Conservation (phyloP, 2,797 vertebrate species). For the Peromyscus nudipes region DNA sequence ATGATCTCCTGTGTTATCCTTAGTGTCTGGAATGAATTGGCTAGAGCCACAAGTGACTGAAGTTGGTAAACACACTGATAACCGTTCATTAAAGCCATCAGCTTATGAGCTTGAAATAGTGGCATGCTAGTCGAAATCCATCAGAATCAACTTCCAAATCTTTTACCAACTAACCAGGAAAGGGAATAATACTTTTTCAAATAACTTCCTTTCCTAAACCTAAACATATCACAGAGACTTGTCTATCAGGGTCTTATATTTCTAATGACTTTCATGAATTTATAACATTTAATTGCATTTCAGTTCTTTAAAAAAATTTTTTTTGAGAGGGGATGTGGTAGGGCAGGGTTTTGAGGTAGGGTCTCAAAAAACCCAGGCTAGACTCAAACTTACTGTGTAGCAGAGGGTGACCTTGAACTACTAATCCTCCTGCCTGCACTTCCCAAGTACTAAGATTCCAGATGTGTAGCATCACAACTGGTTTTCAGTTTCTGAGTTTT, state of each 20-base stretch:
- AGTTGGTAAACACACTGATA: neutral
- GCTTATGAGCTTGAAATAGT: neutral
- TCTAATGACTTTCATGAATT: neutral
- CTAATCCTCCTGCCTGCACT: too few species aligned
- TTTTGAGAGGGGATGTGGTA: neutral
- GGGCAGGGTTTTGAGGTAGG: neutral
- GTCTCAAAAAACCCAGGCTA: neutral
- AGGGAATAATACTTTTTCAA: neutral
- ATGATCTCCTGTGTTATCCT: too few species aligned
- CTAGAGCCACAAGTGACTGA: neutral
- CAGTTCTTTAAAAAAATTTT: neutral
- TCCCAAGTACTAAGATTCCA: neutral
- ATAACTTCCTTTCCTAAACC: conserved; percentile 17
- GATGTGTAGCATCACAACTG: neutral
- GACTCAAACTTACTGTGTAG: neutral
- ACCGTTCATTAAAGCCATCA: neutral
- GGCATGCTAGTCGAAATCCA: neutral
- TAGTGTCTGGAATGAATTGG: neutral
- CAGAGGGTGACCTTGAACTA: neutral
- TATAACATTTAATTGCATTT: neutral
- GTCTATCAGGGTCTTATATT: neutral
- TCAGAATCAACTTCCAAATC: neutral
- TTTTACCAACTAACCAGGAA: neutral
- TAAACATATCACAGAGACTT: neutral
- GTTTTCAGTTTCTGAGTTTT: neutral